Percentiles rank a stretch among this genome's conserved stretches.
phyloP scores from a whole-genome alignment of 2,113 vertebrate species.

The Mustela nigripes region DNA sequence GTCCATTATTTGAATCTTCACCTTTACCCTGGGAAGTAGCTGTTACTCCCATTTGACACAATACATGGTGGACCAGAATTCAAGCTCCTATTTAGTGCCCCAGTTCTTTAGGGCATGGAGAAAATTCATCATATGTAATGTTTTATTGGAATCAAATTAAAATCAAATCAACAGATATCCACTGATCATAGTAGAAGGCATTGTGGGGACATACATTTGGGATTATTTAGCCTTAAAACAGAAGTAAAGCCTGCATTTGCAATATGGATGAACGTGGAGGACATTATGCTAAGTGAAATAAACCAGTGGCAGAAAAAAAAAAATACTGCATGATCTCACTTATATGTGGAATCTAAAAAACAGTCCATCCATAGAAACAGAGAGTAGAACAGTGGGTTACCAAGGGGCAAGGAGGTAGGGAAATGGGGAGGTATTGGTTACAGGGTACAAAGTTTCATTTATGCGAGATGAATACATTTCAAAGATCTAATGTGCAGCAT shows the following conservation, averaged over 20 bases:
- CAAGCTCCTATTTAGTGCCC: background rate
- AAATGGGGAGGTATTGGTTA: background rate
- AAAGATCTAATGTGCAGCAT: background rate
- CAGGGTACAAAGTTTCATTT: background rate
- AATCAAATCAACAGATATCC: conserved; percentile 14
- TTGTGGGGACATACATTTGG: background rate
- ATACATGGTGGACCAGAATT: background rate
- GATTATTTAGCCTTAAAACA: background rate
- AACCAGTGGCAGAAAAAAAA: background rate
- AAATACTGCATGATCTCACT: background rate
- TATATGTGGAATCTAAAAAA: background rate
- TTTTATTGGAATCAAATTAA: conserved; percentile 33
- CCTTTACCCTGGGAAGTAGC: background rate
- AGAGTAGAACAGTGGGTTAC: background rate
- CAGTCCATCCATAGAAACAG: background rate
- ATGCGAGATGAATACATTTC: background rate
- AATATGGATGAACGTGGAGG: background rate
- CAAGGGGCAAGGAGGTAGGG: background rate
- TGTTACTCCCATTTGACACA: background rate
- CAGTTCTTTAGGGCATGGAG: background rate
- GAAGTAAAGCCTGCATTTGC: background rate
- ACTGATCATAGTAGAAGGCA: background rate
- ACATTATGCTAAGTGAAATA: background rate
- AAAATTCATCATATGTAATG: background rate
- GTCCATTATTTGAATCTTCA: background rate